Evolutionary conservation across 1,140 invertebrate species (phyloP), one percentile per base, ranked within the genome.

Genomic region (Aplysia californica): DNA sequence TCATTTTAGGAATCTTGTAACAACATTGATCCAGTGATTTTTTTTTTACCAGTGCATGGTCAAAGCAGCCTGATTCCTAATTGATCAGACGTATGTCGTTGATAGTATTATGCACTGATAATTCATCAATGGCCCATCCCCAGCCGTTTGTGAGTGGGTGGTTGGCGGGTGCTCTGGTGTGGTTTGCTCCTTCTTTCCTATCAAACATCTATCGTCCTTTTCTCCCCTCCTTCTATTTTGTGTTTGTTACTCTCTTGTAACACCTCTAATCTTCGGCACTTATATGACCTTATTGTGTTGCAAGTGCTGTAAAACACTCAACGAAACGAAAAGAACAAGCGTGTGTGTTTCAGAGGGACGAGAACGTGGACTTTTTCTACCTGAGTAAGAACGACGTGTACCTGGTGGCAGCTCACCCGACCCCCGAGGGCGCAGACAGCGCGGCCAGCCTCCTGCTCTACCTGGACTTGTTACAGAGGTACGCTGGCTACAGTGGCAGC

Each of bases 311-410:
- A 15, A 50, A 50, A 50, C 10, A 50, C 10, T 50, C 44, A 50
- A 50, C 44, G n/a, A 50, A 15, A n/a, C 44, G 10, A 15, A 10
- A 15, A 15, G 10, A 15, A 15, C n/a, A 15, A 50, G 10, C n/a
- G 10, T 50, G 10, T n/a, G 26, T 61, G 18, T 55, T 66, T 26
- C 61, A 75, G 72, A 64, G 72, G 55, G 58, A 66, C 66, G 72
- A 75, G 29, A 21, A 21, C 29, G 39, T 75, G 29, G 72, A 75
- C 35, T 65, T 75, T 23, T 75, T 75, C 41, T 75, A 75, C 61
- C 41, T 75, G n/a, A 33, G 59, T 21, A 75, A 75, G 41, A 75
- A 65, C 66, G 72, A 75, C 41, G 50, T 75, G 26, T 75, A 33
- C 35, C 20, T 75, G 26, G 72, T 75, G 10, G 72, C 72, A 31